Conservation (phyloP, 2,888 invertebrate species). For the Proisotoma minuta region DNA sequence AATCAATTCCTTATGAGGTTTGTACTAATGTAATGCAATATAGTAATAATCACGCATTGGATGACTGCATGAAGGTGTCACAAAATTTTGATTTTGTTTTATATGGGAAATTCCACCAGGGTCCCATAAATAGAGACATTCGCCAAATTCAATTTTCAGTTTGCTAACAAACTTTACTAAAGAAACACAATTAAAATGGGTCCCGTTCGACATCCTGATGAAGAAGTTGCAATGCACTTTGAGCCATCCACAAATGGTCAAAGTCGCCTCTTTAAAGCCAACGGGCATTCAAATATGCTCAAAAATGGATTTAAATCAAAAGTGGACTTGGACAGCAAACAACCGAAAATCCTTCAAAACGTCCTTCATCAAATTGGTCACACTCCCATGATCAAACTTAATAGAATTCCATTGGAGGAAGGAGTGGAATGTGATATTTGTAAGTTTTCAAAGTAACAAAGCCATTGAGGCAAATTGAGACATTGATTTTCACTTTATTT, state of each 20-base stretch:
- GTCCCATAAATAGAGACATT: not conserved
- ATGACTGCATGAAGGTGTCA: not conserved
- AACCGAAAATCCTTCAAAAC: slow-evolving; percentile 61
- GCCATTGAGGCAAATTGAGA: not conserved
- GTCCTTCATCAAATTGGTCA: slow-evolving; percentile 74
- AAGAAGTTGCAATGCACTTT: not conserved
- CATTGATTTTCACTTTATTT: slow-evolving; percentile 30
- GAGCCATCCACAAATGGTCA: not conserved
- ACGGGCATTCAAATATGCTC: not conserved
- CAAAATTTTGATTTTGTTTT: not conserved
- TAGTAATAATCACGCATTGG: too few species aligned
- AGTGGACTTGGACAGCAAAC: too few species aligned
- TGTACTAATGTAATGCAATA: too few species aligned
- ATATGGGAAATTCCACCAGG: not conserved
- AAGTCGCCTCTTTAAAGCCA: not conserved
- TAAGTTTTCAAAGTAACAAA: slow-evolving; percentile 56
- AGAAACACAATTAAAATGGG: not conserved
- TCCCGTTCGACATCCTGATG: not conserved
- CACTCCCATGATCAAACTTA: slow-evolving; percentile 75
- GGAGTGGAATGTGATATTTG: slow-evolving; percentile 82
- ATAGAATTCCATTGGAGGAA: slow-evolving; percentile 68
- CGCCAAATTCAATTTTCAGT: not conserved
- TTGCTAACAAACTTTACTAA: not conserved
- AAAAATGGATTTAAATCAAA: too few species aligned
- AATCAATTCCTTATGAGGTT: too few species aligned